Base-by-base conservation (phyloP, 2,113 vertebrate genomes). In the Fulmarus glacialis region DNA sequence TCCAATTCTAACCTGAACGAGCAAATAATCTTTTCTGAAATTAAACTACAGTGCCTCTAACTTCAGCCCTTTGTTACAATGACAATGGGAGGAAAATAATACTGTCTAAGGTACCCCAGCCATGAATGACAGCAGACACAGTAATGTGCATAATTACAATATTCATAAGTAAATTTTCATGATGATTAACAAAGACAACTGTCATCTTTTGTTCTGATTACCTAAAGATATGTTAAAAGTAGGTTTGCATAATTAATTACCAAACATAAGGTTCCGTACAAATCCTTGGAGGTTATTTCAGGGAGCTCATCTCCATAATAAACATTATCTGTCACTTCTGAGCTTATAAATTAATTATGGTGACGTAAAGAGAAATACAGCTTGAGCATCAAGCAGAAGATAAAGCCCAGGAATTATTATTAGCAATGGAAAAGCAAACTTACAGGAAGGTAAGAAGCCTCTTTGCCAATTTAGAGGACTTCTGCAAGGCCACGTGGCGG, bases 131-230 rank as follows among this genome's bases (percentile, higher is more conserved):
- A 95, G 82, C 53, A 73, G 50, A 72, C 75, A 87, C 27, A 59
- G 47, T 34, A 82, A 92, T 15, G 38, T 62, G 62, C 42, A n/a
- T 84, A 75, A 78, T 87, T 93, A 91, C 40, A 95, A 87, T 90
- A 97, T 96, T 97, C 67, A 73, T 90, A 81, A 90, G 90, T 50
- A 89, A 82, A 59, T 82, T 86, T 93, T 96, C 62, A 89, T 82
- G 3, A 70, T 96, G 73, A 95, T 97, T 94, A 97, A 93, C 89
- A 88, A 77, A 94, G 93, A 89, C 93, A 91, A 90, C 67, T 90
- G 58, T 81, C 94, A 5, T 90, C 68, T 94, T 95, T 94, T 96
- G 81, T 94, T 67, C 94, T 96, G 95, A 97, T 97, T 97, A 96
- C 87, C 78, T 87, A 47, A 89, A 94, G 93, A 82, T 89, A 84